Percentiles rank a stretch among this genome's conserved stretches.
Conservation (phyloP, 2,113 vertebrate genomes). For the Podilymbus podiceps region DNA sequence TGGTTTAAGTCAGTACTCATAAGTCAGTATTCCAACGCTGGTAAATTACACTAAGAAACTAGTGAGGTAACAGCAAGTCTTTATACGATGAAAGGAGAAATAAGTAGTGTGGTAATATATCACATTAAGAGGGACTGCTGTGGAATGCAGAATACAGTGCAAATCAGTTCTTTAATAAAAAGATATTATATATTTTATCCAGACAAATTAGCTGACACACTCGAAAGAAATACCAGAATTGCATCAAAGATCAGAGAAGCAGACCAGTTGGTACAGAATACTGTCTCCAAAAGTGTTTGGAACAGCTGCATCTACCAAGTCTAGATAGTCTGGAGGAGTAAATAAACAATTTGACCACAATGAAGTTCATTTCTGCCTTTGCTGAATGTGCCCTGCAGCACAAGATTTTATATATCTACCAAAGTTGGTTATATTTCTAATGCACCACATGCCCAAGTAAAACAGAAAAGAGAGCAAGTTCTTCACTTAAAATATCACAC, state of each 20-base stretch:
- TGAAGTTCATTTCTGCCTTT: neutral
- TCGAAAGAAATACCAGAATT: neutral
- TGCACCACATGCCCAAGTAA: neutral
- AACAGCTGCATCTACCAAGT: neutral
- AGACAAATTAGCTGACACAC: neutral
- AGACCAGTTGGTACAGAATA: neutral
- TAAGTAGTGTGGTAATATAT: neutral
- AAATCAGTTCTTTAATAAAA: constrained; percentile 25
- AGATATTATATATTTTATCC: constrained; percentile 25
- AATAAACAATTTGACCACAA: neutral
- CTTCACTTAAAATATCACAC: neutral
- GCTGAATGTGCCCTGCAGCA: neutral
- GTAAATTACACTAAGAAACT: constrained; percentile 47
- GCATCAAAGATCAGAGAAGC: neutral
- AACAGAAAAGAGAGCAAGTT: neutral
- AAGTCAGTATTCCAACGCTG: constrained; percentile 43
- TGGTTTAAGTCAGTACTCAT: constrained; percentile 58
- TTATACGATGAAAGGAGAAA: constrained; percentile 47
- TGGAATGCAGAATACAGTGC: neutral
- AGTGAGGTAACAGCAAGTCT: constrained; percentile 45
- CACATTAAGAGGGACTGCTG: neutral
- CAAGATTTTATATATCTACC: neutral
- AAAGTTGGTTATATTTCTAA: neutral
- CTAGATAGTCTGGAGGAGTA: neutral
- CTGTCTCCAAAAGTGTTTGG: neutral